A percentile compares a stretch with the other conserved stretches of the same genome.
These are phyloP conservation scores for Manis pentadactyla DNA, from an alignment of 2,797 vertebrate species.

Conservation along the genomic window DNA sequence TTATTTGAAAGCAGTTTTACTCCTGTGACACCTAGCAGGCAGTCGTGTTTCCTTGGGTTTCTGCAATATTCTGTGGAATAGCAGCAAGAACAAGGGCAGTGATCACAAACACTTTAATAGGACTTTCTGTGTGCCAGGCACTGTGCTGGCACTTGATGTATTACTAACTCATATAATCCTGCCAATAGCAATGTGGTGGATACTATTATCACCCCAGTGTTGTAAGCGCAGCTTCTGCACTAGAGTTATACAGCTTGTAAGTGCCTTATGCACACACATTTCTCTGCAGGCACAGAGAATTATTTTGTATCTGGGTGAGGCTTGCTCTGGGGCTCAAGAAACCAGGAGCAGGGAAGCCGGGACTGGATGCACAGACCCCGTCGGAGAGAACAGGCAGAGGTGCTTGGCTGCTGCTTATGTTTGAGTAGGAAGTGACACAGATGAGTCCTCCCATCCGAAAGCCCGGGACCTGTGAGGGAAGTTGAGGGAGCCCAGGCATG, in stretches of 20 bases:
- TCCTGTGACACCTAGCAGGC: neutral
- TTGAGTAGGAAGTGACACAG: conserved; percentile 54
- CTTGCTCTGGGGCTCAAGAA: neutral
- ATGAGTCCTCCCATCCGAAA: conserved; percentile 11
- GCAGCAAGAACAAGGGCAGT: neutral
- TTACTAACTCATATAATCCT: neutral
- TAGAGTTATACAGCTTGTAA: rapidly evolving
- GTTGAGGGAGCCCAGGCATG: neutral
- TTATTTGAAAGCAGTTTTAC: neutral
- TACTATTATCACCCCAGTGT: rapidly evolving
- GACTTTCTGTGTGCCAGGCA: rapidly evolving
- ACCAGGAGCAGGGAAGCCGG: neutral
- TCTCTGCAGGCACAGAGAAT: neutral
- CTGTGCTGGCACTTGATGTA: neutral
- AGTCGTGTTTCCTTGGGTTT: neutral
- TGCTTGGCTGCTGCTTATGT: neutral
- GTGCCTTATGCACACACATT: neutral
- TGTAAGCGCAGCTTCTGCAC: neutral
- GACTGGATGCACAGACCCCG: neutral
- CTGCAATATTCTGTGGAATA: neutral
- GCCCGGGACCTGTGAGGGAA: neutral
- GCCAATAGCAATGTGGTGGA: neutral
- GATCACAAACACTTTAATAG: rapidly evolving
- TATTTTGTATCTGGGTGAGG: neutral
- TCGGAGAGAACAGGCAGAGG: neutral